Percentiles rank a stretch among this genome's conserved stretches.
Evolutionary conservation across 2,797 vertebrate genomes (phyloP).

Genomic region (Cheracebus regulus): DNA sequence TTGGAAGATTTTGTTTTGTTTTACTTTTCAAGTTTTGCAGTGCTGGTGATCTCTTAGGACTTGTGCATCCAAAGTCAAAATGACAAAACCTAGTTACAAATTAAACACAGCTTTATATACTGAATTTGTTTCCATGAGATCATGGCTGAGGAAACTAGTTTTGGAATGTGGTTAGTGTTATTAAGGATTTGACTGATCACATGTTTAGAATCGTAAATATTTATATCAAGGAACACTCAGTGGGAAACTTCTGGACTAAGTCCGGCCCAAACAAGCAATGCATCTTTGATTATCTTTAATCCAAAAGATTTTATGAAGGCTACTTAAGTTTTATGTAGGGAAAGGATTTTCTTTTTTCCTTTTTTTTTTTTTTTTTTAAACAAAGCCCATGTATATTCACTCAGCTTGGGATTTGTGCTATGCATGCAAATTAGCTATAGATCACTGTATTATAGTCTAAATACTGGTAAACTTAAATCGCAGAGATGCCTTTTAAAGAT

Average conservation of each 20-base stretch:
- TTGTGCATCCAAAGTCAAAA: constrained; percentile 58
- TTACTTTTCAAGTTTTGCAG: constrained; percentile 4
- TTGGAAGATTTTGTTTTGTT: constrained; percentile 22
- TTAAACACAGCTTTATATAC: not conserved
- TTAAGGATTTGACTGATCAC: not conserved
- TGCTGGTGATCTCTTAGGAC: constrained; percentile 11
- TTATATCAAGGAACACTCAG: not conserved
- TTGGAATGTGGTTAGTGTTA: constrained; percentile 25
- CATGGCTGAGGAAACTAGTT: not conserved
- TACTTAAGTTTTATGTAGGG: not conserved
- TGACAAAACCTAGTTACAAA: not conserved
- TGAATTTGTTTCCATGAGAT: not conserved
- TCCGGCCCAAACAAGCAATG: not conserved
- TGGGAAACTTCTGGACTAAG: not conserved
- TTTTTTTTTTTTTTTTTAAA: not conserved
- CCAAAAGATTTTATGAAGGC: not conserved
- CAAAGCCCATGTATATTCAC: not conserved
- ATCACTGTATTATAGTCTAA: not conserved
- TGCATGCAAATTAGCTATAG: not conserved
- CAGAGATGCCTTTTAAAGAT: not conserved
- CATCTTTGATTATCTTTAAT: not conserved
- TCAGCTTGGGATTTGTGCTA: not conserved
- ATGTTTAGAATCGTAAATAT: constrained; percentile 30
- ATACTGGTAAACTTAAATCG: not conserved
- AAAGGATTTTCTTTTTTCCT: not conserved